phyloP scores from a whole-genome alignment of 2,888 invertebrate species.

The Torymus auratus region DNA sequence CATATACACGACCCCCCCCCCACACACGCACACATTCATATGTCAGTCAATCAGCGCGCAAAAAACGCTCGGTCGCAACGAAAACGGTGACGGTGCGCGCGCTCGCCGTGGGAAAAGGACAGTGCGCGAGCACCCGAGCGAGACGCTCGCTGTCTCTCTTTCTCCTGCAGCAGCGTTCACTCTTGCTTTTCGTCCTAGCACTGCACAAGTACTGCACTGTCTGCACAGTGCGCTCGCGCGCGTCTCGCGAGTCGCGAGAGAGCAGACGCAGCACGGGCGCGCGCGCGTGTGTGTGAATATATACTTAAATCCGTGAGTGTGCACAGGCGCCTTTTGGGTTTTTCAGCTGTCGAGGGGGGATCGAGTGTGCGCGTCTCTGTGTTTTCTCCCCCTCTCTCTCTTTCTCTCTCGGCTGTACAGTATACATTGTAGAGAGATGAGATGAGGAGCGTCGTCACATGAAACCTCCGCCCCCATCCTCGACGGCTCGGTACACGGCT shows the following conservation, averaged over 20 bases:
- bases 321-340: slow-evolving; percentile 13
- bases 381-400: slow-evolving; percentile 18
- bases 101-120: too few species aligned
- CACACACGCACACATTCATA: not conserved
- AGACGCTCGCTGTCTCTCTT: too few species aligned
- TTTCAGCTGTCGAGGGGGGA: slow-evolving; percentile 37
- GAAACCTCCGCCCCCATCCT: slow-evolving; percentile 43
- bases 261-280: not conserved
- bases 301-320: not conserved
- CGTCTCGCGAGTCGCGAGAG: not conserved
- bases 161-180: too few species aligned
- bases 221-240: slow-evolving; percentile 13
- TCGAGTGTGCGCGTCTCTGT: not conserved
- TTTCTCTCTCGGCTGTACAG: not conserved
- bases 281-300: not conserved
- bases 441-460: slow-evolving; percentile 18
- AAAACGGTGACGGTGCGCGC: not conserved
- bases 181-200: too few species aligned
- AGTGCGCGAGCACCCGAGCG: too few species aligned
- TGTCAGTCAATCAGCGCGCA: not conserved
- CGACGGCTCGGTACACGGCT: slow-evolving; percentile 5
- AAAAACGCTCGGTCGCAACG: slow-evolving; percentile 46
- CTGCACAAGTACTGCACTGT: too few species aligned
- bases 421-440: too few species aligned
- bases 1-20: not conserved